Evolutionary conservation across 2,888 invertebrate species (phyloP), one percentile per base, ranked within the genome.

Genomic region (Andrena bicolor): DNA sequence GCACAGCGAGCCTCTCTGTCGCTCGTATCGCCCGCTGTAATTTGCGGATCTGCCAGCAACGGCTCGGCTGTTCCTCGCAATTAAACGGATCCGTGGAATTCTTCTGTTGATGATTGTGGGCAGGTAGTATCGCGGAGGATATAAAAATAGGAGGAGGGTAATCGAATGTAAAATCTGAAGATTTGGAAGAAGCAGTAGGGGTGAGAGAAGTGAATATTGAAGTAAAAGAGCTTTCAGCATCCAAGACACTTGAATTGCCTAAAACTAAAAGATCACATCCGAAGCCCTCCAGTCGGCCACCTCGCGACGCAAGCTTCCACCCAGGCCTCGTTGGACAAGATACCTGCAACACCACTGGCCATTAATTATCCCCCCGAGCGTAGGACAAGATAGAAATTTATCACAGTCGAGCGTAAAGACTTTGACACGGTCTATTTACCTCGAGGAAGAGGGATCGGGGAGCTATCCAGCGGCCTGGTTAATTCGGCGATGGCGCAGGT

Each of bases 401-500:
- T 82, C 83, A 63, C 30, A 23, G 66, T 0, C 28, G 30, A 7
- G 30, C 28, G 60, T 32, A 70, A 66, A 58, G 69, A 70, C 71
- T 83, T 83, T 83, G 84, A 83, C 84, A 68, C 79, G 83, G 70
- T 74, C 78, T 77, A 71, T 83, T 77, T 65, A 73, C 16, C 74
- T 49, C 30, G 10, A 13, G 3, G 16, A 60, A 1, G 32, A 28
- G 10, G 7, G 13, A 16, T 30, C n/a, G 30, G 28, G 30, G 23
- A 13, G n/a, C 10, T 23, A 30, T 28, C 35, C 49, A 26, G 49
- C 26, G 49, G 51, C n/a, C 65, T 13, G 65, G n/a, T 75, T 71
- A 79, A 85, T 83, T 88, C 80, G 80, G 80, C 58, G 79, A 78
- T 61, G 66, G 79, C 84, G 28, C 87, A 87, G 90, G 87, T 91